These are phyloP conservation scores for Cyanistes caeruleus DNA, from an alignment of 2,113 vertebrate genomes.

Conservation along the genomic window DNA sequence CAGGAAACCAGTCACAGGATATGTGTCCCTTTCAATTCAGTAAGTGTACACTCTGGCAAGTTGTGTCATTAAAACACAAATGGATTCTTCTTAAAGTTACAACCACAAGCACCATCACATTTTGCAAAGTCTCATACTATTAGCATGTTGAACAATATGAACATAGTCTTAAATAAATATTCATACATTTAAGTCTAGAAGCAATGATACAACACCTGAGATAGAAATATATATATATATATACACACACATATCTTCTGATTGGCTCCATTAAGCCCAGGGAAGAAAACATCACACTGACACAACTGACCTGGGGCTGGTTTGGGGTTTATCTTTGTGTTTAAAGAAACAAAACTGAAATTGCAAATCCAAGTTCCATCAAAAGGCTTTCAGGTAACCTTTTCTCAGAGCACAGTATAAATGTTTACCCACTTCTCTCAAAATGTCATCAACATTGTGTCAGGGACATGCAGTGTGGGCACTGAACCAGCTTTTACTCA, in stretches of 20 bases:
- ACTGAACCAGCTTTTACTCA: constrained; percentile 3
- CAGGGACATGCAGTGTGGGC: background rate
- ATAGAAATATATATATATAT: background rate
- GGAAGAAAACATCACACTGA: background rate
- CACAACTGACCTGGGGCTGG: background rate
- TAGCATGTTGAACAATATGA: background rate
- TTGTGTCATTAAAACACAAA: background rate
- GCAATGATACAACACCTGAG: background rate
- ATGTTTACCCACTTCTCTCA: constrained; percentile 5
- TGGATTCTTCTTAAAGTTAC: background rate
- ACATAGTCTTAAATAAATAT: background rate
- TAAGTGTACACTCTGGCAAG: background rate
- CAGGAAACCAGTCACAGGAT: constrained; percentile 50
- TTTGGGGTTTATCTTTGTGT: background rate
- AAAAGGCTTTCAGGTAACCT: constrained; percentile 35
- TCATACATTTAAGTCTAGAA: background rate
- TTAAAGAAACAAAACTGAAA: constrained; percentile 8
- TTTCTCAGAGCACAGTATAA: constrained; percentile 22
- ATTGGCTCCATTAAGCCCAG: background rate
- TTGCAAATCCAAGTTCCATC: background rate
- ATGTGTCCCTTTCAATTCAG: background rate
- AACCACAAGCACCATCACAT: background rate
- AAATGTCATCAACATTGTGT: constrained; percentile 13
- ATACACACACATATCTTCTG: background rate
- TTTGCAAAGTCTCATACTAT: background rate